Evolutionary conservation across 2,888 invertebrate genomes (phyloP).

Genomic region (Maniola hyperantus): DNA sequence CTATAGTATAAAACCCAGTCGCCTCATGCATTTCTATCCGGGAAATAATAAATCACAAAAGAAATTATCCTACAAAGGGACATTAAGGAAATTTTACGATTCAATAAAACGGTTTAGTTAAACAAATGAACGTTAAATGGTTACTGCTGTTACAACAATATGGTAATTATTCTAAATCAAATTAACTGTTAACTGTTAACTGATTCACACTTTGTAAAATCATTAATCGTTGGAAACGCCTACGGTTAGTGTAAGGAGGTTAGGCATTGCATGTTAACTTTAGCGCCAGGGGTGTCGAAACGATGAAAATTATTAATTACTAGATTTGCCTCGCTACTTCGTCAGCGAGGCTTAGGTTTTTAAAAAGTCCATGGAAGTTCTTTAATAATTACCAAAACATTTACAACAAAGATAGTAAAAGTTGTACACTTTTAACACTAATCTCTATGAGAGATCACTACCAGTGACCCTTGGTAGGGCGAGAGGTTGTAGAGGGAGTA

Average conservation of each 20-base stretch:
- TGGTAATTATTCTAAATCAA: constrained; percentile 28
- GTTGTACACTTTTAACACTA: no score
- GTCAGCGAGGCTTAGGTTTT: no score
- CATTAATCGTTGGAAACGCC: constrained; percentile 20
- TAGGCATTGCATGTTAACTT: constrained; percentile 7
- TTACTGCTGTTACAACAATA: constrained; percentile 11
- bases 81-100: constrained; percentile 23
- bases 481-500: no score
- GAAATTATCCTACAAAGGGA: constrained; percentile 24
- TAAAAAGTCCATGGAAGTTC: no score
- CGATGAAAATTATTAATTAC: neutral
- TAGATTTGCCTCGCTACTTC: no score
- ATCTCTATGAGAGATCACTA: no score
- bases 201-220: constrained; percentile 20
- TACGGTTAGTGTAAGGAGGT: constrained; percentile 14
- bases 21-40: neutral
- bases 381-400: no score
- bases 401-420: no score
- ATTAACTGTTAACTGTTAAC: constrained; percentile 25
- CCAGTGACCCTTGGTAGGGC: no score
- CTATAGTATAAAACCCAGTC: neutral
- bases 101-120: constrained; percentile 15
- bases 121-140: constrained; percentile 14
- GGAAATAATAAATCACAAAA: constrained; percentile 20
- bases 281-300: neutral